Conservation (phyloP, 2,888 invertebrate species). For the Oligia fasciuncula region DNA sequence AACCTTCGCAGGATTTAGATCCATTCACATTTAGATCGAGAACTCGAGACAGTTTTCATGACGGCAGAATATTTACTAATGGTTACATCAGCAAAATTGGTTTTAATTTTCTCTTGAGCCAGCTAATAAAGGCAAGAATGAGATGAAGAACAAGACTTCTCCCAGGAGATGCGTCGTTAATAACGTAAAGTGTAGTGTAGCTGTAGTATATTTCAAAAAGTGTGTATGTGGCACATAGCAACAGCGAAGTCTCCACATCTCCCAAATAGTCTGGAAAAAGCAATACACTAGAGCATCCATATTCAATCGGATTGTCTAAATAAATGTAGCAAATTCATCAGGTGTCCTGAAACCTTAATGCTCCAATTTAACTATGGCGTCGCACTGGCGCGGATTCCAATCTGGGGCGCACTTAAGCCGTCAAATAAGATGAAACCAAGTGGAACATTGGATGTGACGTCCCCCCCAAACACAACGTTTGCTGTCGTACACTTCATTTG, state of each 20-base stretch:
- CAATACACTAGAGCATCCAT: constrained; percentile 32
- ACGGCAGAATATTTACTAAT: not conserved
- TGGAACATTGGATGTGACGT: constrained; percentile 81
- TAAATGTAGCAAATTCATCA: constrained; percentile 65
- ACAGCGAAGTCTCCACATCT: not conserved
- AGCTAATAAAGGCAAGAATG: too few species aligned
- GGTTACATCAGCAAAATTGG: not conserved
- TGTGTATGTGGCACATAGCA: not conserved
- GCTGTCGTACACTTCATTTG: constrained; percentile 76
- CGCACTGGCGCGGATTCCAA: constrained; percentile 75
- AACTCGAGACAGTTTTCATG: constrained; percentile 4
- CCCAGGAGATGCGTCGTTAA: not conserved
- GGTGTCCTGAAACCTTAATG: constrained; percentile 55
- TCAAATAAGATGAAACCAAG: constrained; percentile 80
- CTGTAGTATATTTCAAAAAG: not conserved
- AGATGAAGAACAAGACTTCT: not conserved
- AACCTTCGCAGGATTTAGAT: constrained; percentile 21
- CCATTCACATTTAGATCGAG: constrained; percentile 6
- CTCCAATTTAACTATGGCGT: constrained; percentile 61
- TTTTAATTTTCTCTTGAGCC: not conserved
- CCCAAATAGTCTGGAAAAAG: constrained; percentile 34
- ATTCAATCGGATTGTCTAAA: constrained; percentile 40
- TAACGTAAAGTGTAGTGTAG: not conserved
- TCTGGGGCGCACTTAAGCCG: constrained; percentile 80
- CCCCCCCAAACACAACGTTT: constrained; percentile 69